A percentile compares a stretch with the other conserved stretches of the same genome.
Conservation (phyloP, 1,140 invertebrate genomes). For the Hyles vespertilio region DNA sequence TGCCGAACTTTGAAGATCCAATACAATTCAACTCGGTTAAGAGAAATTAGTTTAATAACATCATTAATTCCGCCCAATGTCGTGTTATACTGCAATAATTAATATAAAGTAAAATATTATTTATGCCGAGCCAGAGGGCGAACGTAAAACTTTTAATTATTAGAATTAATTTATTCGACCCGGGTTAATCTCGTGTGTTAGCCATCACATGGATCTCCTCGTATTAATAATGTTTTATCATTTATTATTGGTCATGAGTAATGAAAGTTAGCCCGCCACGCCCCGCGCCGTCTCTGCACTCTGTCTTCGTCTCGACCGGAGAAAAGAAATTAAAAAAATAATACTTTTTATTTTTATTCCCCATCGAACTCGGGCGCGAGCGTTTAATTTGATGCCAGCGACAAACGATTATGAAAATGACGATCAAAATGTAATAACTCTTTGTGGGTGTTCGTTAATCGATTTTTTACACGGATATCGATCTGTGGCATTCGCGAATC, state of each 20-base stretch:
- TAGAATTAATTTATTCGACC: slow-evolving; percentile 67
- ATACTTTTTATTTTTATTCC: slow-evolving; percentile 41
- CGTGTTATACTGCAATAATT: too few relatives aligned
- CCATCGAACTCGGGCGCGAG: slow-evolving; percentile 41
- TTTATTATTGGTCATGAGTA: slow-evolving; percentile 72
- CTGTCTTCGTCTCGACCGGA: slow-evolving; percentile 62
- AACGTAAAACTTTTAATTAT: slow-evolving; percentile 62
- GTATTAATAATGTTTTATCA: slow-evolving; percentile 76
- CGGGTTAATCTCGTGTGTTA: slow-evolving; percentile 52
- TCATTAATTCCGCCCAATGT: neutral
- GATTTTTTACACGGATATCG: slow-evolving; percentile 16
- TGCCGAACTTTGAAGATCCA: neutral
- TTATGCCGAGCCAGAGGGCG: slow-evolving; percentile 21
- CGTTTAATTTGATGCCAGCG: slow-evolving; percentile 51
- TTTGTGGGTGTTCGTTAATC: slow-evolving; percentile 47
- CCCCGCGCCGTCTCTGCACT: slow-evolving; percentile 58
- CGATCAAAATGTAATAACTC: slow-evolving; percentile 34
- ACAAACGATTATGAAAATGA: slow-evolving; percentile 57
- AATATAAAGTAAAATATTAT: slow-evolving; percentile 9
- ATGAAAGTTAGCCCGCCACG: slow-evolving; percentile 70
- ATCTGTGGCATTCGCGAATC: slow-evolving; percentile 15
- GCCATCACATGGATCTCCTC: slow-evolving; percentile 57
- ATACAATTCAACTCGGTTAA: neutral
- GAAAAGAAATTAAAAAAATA: slow-evolving; percentile 48
- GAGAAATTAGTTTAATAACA: neutral